Base-by-base conservation (phyloP, 2,113 vertebrate genomes). In the Typhlomys cinereus region DNA sequence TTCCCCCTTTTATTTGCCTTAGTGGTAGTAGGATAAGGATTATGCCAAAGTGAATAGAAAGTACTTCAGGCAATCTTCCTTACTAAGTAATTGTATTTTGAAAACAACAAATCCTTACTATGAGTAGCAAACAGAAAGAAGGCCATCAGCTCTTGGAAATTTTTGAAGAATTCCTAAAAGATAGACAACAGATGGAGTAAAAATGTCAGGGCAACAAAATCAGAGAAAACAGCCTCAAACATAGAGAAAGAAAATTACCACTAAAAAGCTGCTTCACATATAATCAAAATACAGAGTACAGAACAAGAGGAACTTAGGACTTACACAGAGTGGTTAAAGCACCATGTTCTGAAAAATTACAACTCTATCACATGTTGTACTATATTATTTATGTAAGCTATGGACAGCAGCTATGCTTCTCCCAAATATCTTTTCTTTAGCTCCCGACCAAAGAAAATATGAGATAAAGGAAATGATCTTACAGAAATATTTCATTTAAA, bases 101-200 rank as follows among this genome's bases (percentile, higher is more conserved):
- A 41, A 88, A 74, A 27, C 52, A 81, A 57, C 1, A 90, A 70
- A 79, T 82, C 6, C 4, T 50, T 27, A 64, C 12, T 25, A 84
- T 62, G 11, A 92, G 34, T 61, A 76, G 83, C 36, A 79, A 88
- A 82, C 34, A 67, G 21, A 92, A 96, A 87, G n/a, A 85, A 92
- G 5, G 20, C 5, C 23, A 69, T 44, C 21, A 88, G n/a, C 36
- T 79, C 91, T 83, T 92, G 64, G 78, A 64, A 90, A 96, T 70
- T 90, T 90, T 85, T 92, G 83, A 94, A 59, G 67, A 90, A 94
- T 86, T 95, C 62, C 59, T 92, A 14, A 74, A 92, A 94, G 50
- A 94, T 52, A 75, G 61, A 57, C 92, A 90, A 69, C 79, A 94
- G 83, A 88, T 88, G 91, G 73, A 83, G 52, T 88, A 70, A 90